Base-by-base conservation (phyloP, 2,888 invertebrate species). In the Drosophila neotestacea region DNA sequence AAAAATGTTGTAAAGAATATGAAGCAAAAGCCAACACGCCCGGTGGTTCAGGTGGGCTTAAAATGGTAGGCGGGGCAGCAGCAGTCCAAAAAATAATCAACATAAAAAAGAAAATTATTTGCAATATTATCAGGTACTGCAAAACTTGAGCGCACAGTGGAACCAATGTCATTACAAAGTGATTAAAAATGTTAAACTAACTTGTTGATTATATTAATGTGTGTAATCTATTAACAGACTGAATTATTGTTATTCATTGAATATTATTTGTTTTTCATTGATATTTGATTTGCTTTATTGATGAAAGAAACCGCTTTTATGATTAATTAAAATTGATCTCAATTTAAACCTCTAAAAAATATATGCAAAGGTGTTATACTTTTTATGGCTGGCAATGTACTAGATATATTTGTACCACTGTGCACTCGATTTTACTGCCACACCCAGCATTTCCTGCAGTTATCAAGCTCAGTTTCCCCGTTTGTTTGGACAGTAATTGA, bases 41-140 rank as follows among this genome's bases (percentile, higher is more conserved):
- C 6, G 59, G 16, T 51, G 28, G 54, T 47, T 54, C 46, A 76
- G 77, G 70, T 76, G 64, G 34, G 28, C n/a, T 22, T 2, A 11
- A 13, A 22, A 7, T 13, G 39, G 52, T 44, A 42, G 32, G 36
- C 10, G 32, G 59, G 32, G 46, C 22, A 2, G 22, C 47, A 50
- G 58, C 58, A 66, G 64, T 65, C 63, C 64, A 71, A 85, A 63
- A 85, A 86, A 89, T 89, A 85, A 85, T 85, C 90, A 85, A 90
- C 90, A 85, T 90, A 90, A 88, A 85, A 83, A 87, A 67, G 87
- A 86, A 85, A 90, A 88, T 85, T 76, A 90, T 90, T 90, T 90
- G 90, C 86, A 86, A 84, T 88, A 90, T 90, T 87, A 90, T 83
- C 75, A 88, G 74, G 70, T 55, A 85, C 65, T 81, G 67, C 64